Percentiles rank a stretch among this genome's conserved stretches.
phyloP scores from a whole-genome alignment of 2,797 vertebrate genomes.

The Discoglossus pictus region DNA sequence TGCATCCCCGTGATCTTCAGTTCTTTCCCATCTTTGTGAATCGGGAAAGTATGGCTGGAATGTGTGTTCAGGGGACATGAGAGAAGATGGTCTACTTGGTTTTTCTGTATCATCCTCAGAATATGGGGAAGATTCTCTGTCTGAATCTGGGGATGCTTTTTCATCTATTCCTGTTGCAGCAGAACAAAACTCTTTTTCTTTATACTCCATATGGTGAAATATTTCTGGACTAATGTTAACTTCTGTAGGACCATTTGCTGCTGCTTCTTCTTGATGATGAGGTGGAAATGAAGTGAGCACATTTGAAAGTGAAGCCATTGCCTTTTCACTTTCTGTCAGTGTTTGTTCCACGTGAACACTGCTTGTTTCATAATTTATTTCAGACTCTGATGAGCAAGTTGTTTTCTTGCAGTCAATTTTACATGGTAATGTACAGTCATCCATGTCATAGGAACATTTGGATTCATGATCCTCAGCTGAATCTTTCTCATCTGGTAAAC shows the following conservation, averaged over 20 bases:
- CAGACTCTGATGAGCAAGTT: constrained; percentile 34
- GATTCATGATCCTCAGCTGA: constrained; percentile 67
- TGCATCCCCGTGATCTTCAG: constrained; percentile 60
- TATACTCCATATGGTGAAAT: constrained; percentile 56
- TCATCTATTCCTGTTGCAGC: constrained; percentile 55
- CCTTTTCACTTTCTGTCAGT: constrained; percentile 57
- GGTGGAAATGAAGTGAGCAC: constrained; percentile 67
- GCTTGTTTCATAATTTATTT: constrained; percentile 53
- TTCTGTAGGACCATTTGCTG: constrained; percentile 82
- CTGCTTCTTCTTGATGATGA: constrained; percentile 58
- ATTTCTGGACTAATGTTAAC: constrained; percentile 65
- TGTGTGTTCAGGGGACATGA: constrained; percentile 76
- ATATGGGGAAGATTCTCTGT: constrained; percentile 55
- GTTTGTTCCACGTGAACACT: constrained; percentile 37
- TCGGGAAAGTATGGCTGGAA: constrained; percentile 65
- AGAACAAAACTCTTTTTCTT: constrained; percentile 56
- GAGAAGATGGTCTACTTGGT: constrained; percentile 79
- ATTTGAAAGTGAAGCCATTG: constrained; percentile 63
- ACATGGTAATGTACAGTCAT: constrained; percentile 65
- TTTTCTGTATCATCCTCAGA: constrained; percentile 71
- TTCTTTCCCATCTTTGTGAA: constrained; percentile 56
- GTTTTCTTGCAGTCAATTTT: constrained; percentile 68
- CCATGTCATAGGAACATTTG: constrained; percentile 67
- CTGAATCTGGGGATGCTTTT: constrained; percentile 51
- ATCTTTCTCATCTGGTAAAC: constrained; percentile 78